Base-by-base conservation (phyloP, 2,888 invertebrate species). In the Amphipoea oculea region DNA sequence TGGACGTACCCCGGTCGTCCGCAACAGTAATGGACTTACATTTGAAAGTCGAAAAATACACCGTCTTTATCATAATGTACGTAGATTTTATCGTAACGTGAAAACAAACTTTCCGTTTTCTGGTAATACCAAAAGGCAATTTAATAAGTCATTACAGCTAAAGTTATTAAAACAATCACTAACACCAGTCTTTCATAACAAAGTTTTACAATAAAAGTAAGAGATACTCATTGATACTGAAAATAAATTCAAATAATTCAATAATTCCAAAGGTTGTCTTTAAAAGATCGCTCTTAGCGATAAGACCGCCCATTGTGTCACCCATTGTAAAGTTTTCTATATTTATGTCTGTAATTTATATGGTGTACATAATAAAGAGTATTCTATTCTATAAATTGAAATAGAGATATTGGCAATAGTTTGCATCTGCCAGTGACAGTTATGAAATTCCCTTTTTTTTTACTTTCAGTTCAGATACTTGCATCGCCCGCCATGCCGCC, bases 381-480 rank as follows among this genome's bases (percentile, higher is more conserved):
- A n/a, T n/a, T n/a, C n/a, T n/a, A n/a, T n/a, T n/a, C n/a, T n/a
- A n/a, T n/a, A n/a, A 40, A 42, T n/a, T 66, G 29, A 54, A n/a
- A 23, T 20, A 51, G 23, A 78, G 12, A 81, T 36, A 36, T 2
- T 36, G n/a, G n/a, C 17, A 73, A 81, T 48, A 72, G 29, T 57
- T 75, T 2, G 54, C 14, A 29, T 54, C 76, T 82, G 75, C 54
- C 9, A 36, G 3, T 40, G 82, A 75, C 40, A 60, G 45, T 40
- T 29, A 12, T 54, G 62, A 68, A 14, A 74, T 17, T 79, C 69
- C 62, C 51, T 17, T 36, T 57, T 54, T 36, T 36, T 2, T 36
- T 36, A 45, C 7, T n/a, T 29, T 7, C 5, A 11, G 51, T 14
- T 54, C 14, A 72, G 29, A 42, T 42, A 42, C 9, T 42, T 48